These are phyloP conservation scores for Typhlomys cinereus DNA, from an alignment of 2,113 vertebrate genomes.

Conservation along the genomic window DNA sequence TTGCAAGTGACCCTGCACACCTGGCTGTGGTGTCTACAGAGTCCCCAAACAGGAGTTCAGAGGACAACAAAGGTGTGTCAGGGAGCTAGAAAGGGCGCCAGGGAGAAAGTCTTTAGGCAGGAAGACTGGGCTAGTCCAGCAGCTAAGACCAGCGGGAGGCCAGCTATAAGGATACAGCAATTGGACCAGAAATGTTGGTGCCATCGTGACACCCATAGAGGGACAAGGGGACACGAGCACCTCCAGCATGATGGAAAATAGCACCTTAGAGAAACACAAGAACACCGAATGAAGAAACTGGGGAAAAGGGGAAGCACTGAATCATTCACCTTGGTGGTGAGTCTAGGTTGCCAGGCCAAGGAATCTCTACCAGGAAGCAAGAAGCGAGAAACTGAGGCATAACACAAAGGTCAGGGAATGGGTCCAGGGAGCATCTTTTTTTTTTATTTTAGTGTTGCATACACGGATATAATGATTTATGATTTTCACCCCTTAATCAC, in stretches of 20 bases:
- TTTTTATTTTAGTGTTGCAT: no score
- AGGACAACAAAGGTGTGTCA: neutral
- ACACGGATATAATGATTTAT: no score
- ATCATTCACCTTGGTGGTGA: neutral
- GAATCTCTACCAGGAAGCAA: neutral
- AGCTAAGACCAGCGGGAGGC: neutral
- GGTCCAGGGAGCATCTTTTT: fast-evolving
- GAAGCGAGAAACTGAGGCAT: neutral
- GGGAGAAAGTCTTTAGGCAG: neutral
- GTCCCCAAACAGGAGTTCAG: neutral
- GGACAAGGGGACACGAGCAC: neutral
- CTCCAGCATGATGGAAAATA: neutral
- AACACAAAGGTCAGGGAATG: neutral
- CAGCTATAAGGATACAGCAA: neutral
- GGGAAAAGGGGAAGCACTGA: neutral
- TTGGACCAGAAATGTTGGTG: neutral
- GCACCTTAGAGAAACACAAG: neutral
- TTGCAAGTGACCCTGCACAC: neutral
- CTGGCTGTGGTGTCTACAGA: neutral
- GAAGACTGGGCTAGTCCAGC: no score
- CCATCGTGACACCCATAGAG: neutral
- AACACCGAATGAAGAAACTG: neutral
- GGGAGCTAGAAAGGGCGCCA: neutral
- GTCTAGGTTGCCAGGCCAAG: neutral
- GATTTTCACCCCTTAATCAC: no score